These are phyloP conservation scores for Drosophila pseudotakahashii DNA, from an alignment of 2,888 invertebrate genomes.

Conservation along the genomic window DNA sequence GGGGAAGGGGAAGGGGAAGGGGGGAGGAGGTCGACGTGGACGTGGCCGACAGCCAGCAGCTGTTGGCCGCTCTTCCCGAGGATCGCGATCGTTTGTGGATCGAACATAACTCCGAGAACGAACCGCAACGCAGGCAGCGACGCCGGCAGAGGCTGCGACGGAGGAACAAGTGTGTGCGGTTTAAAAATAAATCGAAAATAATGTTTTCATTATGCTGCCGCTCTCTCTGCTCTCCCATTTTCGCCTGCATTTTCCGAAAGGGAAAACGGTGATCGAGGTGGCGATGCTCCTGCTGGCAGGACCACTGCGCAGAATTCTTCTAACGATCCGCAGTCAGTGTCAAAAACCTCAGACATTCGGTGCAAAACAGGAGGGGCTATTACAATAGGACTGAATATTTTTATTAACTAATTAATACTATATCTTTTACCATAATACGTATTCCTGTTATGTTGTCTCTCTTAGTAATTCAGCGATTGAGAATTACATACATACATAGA, in stretches of 20 bases:
- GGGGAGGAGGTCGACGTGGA: constrained; percentile 28
- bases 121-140: constrained; percentile 13
- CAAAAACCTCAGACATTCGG: constrained; percentile 72
- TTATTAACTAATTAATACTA: too few species aligned
- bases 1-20: too few species aligned
- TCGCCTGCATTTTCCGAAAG: constrained; percentile 56
- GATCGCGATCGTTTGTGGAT: constrained; percentile 43
- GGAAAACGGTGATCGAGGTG: constrained; percentile 43
- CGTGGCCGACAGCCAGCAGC: constrained; percentile 64
- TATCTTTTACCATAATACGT: too few species aligned
- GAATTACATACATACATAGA: too few species aligned
- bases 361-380: constrained; percentile 5
- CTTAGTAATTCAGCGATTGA: too few species aligned
- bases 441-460: too few species aligned
- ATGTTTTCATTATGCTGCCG: constrained; percentile 66
- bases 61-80: constrained; percentile 58
- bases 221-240: constrained; percentile 14
- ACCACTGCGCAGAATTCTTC: constrained; percentile 79
- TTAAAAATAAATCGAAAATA: constrained; percentile 81
- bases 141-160: constrained; percentile 10
- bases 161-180: constrained; percentile 81
- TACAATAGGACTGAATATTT: background rate
- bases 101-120: constrained; percentile 33
- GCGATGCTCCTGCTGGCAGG: constrained; percentile 49
- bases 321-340: constrained; percentile 69